phyloP scores from a whole-genome alignment of 2,113 vertebrate genomes.

The Elgaria multicarinata region DNA sequence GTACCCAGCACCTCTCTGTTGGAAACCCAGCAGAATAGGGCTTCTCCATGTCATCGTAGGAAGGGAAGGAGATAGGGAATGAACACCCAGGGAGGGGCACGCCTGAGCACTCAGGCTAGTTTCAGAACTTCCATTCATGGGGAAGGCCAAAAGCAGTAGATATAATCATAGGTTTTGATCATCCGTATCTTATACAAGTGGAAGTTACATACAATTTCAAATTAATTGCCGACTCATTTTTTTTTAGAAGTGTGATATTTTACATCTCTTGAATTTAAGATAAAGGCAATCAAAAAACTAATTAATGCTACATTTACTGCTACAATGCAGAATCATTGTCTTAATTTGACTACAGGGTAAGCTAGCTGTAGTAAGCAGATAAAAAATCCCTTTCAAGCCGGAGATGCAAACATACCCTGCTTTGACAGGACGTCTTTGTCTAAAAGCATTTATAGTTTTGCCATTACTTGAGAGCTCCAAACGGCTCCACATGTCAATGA shows the following conservation, averaged over 20 bases:
- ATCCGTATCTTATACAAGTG: constrained; percentile 36
- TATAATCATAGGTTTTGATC: constrained; percentile 51
- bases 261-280: constrained; percentile 58
- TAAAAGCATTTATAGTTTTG: constrained; percentile 63
- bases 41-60: background rate
- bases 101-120: constrained; percentile 7
- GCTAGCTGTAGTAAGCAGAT: constrained; percentile 63
- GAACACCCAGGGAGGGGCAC: background rate
- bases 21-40: background rate
- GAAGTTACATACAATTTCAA: constrained; percentile 54
- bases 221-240: constrained; percentile 57
- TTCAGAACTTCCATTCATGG: background rate
- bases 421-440: constrained; percentile 61
- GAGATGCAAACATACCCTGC: constrained; percentile 47
- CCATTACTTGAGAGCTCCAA: constrained; percentile 42
- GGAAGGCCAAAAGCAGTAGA: constrained; percentile 36
- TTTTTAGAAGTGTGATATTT: constrained; percentile 53
- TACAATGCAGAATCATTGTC: constrained; percentile 55
- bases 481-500: constrained; percentile 49
- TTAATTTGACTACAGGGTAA: constrained; percentile 67
- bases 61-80: background rate
- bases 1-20: background rate
- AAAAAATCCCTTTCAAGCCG: constrained; percentile 36
- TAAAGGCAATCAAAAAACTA: constrained; percentile 62
- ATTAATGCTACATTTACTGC: constrained; percentile 59